Evolutionary conservation across 2,113 vertebrate genomes (phyloP).

Genomic region (Hoplias malabaricus): DNA sequence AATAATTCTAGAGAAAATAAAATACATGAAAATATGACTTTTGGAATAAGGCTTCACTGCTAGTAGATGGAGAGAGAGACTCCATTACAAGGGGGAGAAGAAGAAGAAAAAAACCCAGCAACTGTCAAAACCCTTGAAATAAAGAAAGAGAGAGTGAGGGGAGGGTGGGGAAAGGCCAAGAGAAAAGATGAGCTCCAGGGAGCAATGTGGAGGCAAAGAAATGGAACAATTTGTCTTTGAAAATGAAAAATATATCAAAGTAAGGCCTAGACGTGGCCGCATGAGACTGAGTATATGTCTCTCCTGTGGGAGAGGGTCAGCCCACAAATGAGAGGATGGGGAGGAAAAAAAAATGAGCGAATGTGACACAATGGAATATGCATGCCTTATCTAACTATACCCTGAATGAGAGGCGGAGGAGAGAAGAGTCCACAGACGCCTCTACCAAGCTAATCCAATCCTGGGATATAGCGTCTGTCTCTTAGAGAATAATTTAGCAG

Average conservation of each 20-base stretch:
- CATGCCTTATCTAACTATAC: slow-evolving; percentile 4
- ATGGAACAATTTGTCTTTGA: slow-evolving; percentile 52
- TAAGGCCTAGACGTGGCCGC: slow-evolving; percentile 5
- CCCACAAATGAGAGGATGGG: slow-evolving; percentile 2
- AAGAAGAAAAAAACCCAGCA: slow-evolving; percentile 21
- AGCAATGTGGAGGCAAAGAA: slow-evolving; percentile 35
- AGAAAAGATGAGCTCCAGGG: slow-evolving; percentile 27
- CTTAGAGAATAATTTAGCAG: neutral
- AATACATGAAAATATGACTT: neutral
- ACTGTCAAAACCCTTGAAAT: slow-evolving; percentile 41
- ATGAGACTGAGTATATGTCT: slow-evolving; percentile 23
- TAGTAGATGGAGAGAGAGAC: neutral
- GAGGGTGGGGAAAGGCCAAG: slow-evolving; percentile 1
- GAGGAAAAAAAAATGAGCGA: neutral
- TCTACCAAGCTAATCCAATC: slow-evolving; percentile 21
- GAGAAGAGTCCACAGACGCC: neutral
- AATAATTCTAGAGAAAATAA: neutral
- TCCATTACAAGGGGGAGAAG: slow-evolving; percentile 15
- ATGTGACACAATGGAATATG: neutral
- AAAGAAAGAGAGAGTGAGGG: slow-evolving; percentile 17
- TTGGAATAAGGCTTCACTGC: slow-evolving; percentile 1
- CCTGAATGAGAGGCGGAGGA: neutral
- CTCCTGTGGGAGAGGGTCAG: slow-evolving; percentile 17
- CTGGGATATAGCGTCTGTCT: neutral
- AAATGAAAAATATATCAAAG: slow-evolving; percentile 54